phyloP scores from a whole-genome alignment of 2,888 invertebrate genomes.

The Busseola fusca region DNA sequence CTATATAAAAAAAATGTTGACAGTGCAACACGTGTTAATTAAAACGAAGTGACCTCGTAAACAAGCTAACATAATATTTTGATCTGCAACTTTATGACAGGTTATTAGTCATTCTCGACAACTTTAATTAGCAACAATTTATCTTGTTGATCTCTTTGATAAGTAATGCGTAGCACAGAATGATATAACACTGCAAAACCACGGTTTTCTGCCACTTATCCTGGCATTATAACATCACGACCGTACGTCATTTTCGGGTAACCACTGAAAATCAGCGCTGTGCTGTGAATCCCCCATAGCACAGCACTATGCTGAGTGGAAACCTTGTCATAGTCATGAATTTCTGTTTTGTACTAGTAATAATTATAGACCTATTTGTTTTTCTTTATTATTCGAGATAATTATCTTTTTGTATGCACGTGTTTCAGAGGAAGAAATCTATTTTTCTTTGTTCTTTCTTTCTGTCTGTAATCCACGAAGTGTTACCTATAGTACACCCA shows the following conservation, averaged over 20 bases:
- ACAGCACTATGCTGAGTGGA: neutral
- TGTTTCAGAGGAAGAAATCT: neutral
- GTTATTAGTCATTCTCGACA: conserved; percentile 33
- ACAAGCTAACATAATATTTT: conserved; percentile 42
- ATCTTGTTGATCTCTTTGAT: conserved; percentile 7
- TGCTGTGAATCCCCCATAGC: no score
- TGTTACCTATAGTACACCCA: neutral
- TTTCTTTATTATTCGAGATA: neutral
- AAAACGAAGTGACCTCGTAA: conserved; percentile 44
- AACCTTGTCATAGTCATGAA: neutral
- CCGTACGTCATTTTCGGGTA: neutral
- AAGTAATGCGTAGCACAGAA: neutral
- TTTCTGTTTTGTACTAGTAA: neutral
- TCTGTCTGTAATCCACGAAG: neutral
- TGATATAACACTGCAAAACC: neutral
- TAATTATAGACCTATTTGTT: neutral
- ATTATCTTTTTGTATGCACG: neutral
- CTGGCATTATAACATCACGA: neutral
- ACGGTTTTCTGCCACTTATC: no score
- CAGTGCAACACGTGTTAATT: conserved; percentile 25
- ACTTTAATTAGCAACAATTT: conserved; percentile 21
- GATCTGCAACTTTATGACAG: conserved; percentile 32
- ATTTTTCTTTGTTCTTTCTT: neutral
- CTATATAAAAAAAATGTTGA: conserved; percentile 25
- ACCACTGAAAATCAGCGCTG: no score